Evolutionary conservation across 2,888 invertebrate genomes (phyloP).

Genomic region (Busseola fusca): DNA sequence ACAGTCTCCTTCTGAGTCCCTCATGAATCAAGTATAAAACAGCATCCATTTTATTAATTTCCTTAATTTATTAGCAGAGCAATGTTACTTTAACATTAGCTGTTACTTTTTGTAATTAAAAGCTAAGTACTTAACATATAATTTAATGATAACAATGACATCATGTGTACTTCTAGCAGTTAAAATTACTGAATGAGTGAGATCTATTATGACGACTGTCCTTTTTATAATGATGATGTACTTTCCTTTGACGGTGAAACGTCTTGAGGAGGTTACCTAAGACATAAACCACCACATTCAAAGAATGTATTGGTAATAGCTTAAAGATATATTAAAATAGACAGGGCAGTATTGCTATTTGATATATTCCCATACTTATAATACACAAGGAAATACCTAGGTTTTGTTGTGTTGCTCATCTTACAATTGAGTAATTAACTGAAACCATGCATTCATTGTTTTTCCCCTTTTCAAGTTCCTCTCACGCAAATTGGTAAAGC

Average conservation of each 20-base stretch:
- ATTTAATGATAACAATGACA: slow-evolving; percentile 40
- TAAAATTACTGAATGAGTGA: slow-evolving; percentile 9
- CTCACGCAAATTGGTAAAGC: neutral
- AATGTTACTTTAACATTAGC: slow-evolving; percentile 12
- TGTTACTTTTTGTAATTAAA: slow-evolving; percentile 43
- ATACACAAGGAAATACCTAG: neutral
- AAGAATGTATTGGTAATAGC: neutral
- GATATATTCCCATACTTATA: neutral
- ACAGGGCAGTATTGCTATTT: too few species aligned
- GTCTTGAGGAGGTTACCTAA: neutral
- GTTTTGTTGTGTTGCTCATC: neutral
- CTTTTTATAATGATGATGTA: neutral
- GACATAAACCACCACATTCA: neutral
- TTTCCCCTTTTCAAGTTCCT: neutral
- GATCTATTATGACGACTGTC: neutral
- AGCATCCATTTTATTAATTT: slow-evolving; percentile 29
- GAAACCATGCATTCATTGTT: neutral
- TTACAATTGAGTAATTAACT: neutral
- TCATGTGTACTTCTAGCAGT: slow-evolving; percentile 9
- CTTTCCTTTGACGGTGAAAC: neutral
- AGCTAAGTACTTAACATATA: slow-evolving; percentile 21
- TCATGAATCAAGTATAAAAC: slow-evolving; percentile 6
- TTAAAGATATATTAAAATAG: too few species aligned
- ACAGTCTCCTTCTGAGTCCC: neutral
- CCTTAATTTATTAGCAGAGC: slow-evolving; percentile 5